These are phyloP conservation scores for Cydia pomonella DNA, from an alignment of 1,140 invertebrate genomes.

Conservation along the genomic window DNA sequence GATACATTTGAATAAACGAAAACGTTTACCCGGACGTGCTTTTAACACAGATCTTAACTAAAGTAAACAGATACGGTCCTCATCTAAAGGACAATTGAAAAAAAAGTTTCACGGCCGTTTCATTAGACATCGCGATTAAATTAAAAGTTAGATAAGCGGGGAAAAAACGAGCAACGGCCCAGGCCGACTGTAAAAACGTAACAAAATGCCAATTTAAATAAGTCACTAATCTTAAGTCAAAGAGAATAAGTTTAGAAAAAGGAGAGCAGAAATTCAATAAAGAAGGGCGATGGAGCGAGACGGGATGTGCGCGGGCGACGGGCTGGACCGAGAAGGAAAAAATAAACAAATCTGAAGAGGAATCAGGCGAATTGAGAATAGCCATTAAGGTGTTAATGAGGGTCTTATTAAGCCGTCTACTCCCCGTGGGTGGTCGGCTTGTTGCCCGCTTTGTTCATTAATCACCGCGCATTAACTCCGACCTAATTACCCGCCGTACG, in stretches of 20 bases:
- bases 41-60: slow-evolving; percentile 6
- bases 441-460: slow-evolving; percentile 67
- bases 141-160: slow-evolving; percentile 67
- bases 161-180: slow-evolving; percentile 45
- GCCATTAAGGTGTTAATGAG: slow-evolving; percentile 79
- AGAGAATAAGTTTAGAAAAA: slow-evolving; percentile 75
- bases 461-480: slow-evolving; percentile 64
- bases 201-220: slow-evolving; percentile 77
- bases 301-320: slow-evolving; percentile 41
- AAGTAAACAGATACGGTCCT: slow-evolving; percentile 24
- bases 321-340: slow-evolving; percentile 53
- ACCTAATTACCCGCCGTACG: slow-evolving; percentile 62
- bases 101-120: slow-evolving; percentile 41
- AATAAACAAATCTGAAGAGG: slow-evolving; percentile 71
- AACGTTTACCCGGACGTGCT: slow-evolving; percentile 13
- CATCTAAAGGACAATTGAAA: slow-evolving; percentile 26
- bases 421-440: slow-evolving; percentile 71
- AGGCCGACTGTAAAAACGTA: slow-evolving; percentile 62
- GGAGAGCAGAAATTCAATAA: slow-evolving; percentile 71
- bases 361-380: slow-evolving; percentile 76
- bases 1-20: slow-evolving; percentile 28
- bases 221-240: slow-evolving; percentile 77
- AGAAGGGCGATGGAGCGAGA: slow-evolving; percentile 56
- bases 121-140: slow-evolving; percentile 59
- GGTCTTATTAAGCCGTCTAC: slow-evolving; percentile 77